A percentile compares a stretch with the other conserved stretches of the same genome.
These are phyloP conservation scores for Sarcophaga rosellei DNA, from an alignment of 2,888 invertebrate genomes.

Conservation along the genomic window DNA sequence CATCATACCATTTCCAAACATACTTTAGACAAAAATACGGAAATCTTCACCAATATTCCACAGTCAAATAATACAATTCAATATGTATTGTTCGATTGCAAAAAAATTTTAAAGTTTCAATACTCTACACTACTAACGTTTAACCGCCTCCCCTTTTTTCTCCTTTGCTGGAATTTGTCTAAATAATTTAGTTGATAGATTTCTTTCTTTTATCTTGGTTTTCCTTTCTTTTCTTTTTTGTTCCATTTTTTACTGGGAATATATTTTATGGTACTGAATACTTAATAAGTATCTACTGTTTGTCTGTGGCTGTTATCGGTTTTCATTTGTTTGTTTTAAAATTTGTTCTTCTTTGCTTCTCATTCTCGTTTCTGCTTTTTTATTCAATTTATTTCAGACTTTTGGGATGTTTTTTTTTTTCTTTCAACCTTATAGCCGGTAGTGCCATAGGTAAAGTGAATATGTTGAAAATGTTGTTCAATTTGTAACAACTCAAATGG, in stretches of 20 bases:
- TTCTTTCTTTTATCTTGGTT: conserved; percentile 16
- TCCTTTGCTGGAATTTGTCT: neutral
- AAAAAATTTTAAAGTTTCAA: conserved; percentile 25
- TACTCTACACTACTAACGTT: neutral
- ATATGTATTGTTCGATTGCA: conserved; percentile 18
- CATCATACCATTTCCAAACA: neutral
- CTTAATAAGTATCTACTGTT: conserved; percentile 55
- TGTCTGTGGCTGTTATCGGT: conserved; percentile 58
- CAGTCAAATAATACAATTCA: conserved; percentile 58
- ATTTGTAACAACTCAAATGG: too few species aligned
- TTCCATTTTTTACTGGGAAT: conserved; percentile 1
- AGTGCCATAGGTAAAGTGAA: too few species aligned
- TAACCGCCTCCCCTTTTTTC: neutral
- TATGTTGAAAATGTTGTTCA: too few species aligned
- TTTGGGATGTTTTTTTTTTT: neutral
- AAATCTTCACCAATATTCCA: conserved; percentile 46
- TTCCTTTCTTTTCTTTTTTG: neutral
- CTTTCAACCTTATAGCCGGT: too few species aligned
- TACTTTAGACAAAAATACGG: neutral
- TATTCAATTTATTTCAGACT: conserved; percentile 5
- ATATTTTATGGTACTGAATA: conserved; percentile 60
- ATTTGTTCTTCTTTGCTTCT: conserved; percentile 51
- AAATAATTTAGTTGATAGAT: conserved; percentile 3
- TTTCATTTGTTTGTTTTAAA: conserved; percentile 62
- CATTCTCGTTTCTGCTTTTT: neutral